Evolutionary conservation across 1,140 invertebrate species (phyloP), one percentile per base, ranked within the genome.

Genomic region (Trachymyrmex septentrionalis): DNA sequence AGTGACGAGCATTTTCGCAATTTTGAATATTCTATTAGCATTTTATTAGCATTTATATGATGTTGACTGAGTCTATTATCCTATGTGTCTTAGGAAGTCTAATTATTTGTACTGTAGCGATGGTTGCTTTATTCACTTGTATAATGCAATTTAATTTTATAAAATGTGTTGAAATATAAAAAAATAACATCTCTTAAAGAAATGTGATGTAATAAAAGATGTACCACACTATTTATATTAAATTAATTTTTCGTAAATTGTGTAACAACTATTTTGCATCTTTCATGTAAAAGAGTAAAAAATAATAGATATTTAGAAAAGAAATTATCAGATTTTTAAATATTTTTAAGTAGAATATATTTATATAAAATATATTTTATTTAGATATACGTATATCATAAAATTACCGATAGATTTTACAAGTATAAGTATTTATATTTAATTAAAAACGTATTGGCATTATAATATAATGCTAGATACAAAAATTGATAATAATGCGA

Each of bases 21-120:
- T 76, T 76, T 12, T 63, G 55, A 63, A 77, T 48, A 4, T 77
- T 44, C 57, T 48, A 44, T 77, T 63, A 77, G 34, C 57, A 76
- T 76, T 76, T 76, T 61, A 76, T 76, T 76, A 61, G 57, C 57
- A 77, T 77, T 63, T 63, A 48, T 77, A 27, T 77, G 16, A 77
- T 77, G 73, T 77, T 77, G 57, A 30, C 21, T 16, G 5, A 63
- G 64, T 7, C 21, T 75, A 77, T 77, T 63, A 61, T 21, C 2
- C 14, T n/a, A 4, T 55, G 12, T n/a, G 3, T 73, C 55, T 59
- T 21, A 81, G 19, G 4, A 69, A 38, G 38, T 71, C 21, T 57
- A 82, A 81, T 67, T 0, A 44, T 44, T n/a, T 61, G 14, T 44
- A 30, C 9, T 7, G 30, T 67, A 50, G 27, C 12, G 38, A 30